Percentiles rank a stretch among this genome's conserved stretches.
Conservation (phyloP, 2,113 vertebrate species). For the Sylvilagus bachmani region DNA sequence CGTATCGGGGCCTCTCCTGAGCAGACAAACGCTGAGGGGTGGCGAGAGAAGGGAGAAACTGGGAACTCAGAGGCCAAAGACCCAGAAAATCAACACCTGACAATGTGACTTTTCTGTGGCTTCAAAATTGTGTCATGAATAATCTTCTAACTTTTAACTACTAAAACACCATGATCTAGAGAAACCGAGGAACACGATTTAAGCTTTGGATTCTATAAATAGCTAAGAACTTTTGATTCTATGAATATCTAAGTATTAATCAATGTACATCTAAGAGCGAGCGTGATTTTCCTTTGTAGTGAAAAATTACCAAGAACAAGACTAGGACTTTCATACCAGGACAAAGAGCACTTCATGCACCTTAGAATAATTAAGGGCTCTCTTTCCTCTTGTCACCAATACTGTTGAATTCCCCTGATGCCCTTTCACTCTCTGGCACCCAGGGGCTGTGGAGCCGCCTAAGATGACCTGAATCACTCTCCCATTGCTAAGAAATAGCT, state of each 20-base stretch:
- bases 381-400: neutral
- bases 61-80: neutral
- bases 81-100: neutral
- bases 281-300: neutral
- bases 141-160: neutral
- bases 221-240: too few species aligned
- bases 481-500: neutral
- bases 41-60: neutral
- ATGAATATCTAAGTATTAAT: too few species aligned
- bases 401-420: neutral
- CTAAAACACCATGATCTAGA: neutral
- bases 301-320: conserved; percentile 30
- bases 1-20: neutral
- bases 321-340: neutral
- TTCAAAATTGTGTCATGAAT: conserved; percentile 9
- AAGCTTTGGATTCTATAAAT: neutral
- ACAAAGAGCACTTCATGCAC: neutral
- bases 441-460: neutral
- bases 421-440: neutral
- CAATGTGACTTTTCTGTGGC: neutral
- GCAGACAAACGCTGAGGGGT: neutral
- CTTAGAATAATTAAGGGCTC: neutral
- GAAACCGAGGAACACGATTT: conserved; percentile 42
- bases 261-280: neutral
- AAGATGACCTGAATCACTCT: neutral